A percentile compares a stretch with the other conserved stretches of the same genome.
Evolutionary conservation across 1,140 invertebrate species (phyloP).

Genomic region (Venturia canescens): DNA sequence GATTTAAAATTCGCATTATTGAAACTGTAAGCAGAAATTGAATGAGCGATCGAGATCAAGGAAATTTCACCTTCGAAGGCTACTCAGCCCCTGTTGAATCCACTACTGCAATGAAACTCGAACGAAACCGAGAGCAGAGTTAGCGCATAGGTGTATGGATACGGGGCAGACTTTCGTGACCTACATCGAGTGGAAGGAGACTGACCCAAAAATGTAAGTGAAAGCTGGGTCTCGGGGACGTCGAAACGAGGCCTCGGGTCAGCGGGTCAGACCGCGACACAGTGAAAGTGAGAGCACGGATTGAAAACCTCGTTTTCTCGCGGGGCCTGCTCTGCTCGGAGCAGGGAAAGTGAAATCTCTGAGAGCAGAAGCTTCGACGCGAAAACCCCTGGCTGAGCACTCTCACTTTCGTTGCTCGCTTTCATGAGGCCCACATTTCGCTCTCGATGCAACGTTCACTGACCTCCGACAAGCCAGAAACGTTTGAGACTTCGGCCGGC

Average conservation of each 20-base stretch:
- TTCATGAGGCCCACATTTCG: neutral
- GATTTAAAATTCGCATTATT: too few relatives aligned
- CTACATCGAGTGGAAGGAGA: neutral
- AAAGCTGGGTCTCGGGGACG: constrained; percentile 52
- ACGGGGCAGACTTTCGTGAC: neutral
- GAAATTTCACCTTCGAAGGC: too few relatives aligned
- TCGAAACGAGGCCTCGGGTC: constrained; percentile 46
- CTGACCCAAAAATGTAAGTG: constrained; percentile 35
- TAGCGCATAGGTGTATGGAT: too few relatives aligned
- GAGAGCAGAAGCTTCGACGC: neutral
- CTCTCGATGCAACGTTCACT: neutral
- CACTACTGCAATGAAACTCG: too few relatives aligned
- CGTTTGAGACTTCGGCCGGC: neutral
- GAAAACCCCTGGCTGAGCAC: neutral
- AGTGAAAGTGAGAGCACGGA: constrained; percentile 47
- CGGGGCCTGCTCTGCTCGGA: too few relatives aligned
- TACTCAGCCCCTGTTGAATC: too few relatives aligned
- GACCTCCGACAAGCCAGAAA: neutral
- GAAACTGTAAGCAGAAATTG: too few relatives aligned
- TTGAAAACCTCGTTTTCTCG: too few relatives aligned
- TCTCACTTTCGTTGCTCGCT: constrained; percentile 12
- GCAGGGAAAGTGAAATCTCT: constrained; percentile 50
- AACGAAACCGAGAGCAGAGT: too few relatives aligned
- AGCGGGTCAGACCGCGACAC: constrained; percentile 41
- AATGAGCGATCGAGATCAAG: too few relatives aligned